phyloP scores from a whole-genome alignment of 64 coral and sea anemone species.

The Montipora capricornis region DNA sequence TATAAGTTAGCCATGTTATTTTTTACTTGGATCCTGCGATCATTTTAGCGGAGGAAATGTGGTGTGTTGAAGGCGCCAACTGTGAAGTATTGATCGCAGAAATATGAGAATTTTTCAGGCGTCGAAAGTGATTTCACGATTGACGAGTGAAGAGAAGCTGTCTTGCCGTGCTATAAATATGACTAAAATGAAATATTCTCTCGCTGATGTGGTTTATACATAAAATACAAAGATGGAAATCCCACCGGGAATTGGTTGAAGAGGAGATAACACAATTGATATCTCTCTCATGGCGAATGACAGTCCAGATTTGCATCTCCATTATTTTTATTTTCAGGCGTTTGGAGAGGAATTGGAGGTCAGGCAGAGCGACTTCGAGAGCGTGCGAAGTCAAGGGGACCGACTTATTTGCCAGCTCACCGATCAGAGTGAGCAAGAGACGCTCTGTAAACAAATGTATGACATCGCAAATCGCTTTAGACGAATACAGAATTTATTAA shows the following conservation, averaged over 20 bases:
- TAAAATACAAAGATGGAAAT: not conserved
- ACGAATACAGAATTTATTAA: slow-evolving; percentile 75
- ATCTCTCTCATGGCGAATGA: slow-evolving; percentile 11
- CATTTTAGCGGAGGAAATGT: slow-evolving; percentile 7
- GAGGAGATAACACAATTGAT: not conserved
- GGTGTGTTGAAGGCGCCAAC: not conserved
- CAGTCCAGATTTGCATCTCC: slow-evolving; percentile 30
- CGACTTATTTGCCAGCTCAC: slow-evolving; percentile 69
- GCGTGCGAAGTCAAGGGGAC: slow-evolving; percentile 75
- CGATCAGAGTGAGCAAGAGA: slow-evolving; percentile 57
- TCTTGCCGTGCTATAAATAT: not conserved
- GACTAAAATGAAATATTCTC: not conserved
- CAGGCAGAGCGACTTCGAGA: slow-evolving; percentile 73
- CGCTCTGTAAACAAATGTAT: slow-evolving; percentile 63
- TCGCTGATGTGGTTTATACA: not conserved
- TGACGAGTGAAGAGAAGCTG: not conserved
- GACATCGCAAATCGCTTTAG: slow-evolving; percentile 71
- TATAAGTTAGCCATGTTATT: slow-evolving; percentile 7
- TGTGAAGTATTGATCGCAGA: not conserved
- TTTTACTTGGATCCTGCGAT: not conserved
- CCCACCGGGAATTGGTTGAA: not conserved
- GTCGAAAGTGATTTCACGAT: not conserved
- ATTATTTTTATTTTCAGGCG: slow-evolving; percentile 84
- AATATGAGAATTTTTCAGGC: not conserved
- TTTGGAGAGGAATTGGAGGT: slow-evolving; percentile 87